Evolutionary conservation across 2,888 invertebrate genomes (phyloP).

Genomic region (Papilio demoleus): DNA sequence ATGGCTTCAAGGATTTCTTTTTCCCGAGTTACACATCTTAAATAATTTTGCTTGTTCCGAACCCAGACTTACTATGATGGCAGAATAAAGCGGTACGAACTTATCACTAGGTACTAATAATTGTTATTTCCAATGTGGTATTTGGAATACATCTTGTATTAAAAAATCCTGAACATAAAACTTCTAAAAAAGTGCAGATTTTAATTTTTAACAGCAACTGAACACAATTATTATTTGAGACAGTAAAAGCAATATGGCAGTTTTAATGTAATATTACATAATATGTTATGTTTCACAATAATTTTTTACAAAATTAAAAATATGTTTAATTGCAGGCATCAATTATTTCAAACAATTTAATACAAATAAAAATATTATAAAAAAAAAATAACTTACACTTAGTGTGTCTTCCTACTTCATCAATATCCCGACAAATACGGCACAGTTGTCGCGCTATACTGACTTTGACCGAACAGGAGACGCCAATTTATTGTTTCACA

Average conservation of each 20-base stretch:
- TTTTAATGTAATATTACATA: neutral
- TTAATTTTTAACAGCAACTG: neutral
- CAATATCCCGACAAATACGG: slow-evolving; percentile 47
- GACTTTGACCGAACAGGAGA: slow-evolving; percentile 59
- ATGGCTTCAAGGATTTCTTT: neutral
- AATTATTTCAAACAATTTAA: too few species aligned
- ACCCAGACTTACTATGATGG: neutral
- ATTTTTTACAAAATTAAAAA: neutral
- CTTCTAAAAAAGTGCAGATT: neutral
- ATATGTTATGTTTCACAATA: neutral
- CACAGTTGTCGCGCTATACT: slow-evolving; percentile 55
- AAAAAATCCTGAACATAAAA: neutral
- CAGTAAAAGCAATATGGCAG: neutral
- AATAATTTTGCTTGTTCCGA: neutral
- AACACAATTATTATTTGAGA: neutral
- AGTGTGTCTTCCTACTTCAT: neutral
- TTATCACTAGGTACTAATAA: neutral
- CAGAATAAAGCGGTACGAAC: neutral
- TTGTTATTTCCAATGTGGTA: neutral
- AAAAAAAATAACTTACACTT: slow-evolving; percentile 22
- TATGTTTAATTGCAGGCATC: neutral
- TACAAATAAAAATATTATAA: neutral
- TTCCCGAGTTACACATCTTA: neutral
- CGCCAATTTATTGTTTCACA: slow-evolving; percentile 76
- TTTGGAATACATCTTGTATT: neutral